These are phyloP conservation scores for Epinephelus malabaricus DNA, from an alignment of 2,797 vertebrate species.

Conservation along the genomic window DNA sequence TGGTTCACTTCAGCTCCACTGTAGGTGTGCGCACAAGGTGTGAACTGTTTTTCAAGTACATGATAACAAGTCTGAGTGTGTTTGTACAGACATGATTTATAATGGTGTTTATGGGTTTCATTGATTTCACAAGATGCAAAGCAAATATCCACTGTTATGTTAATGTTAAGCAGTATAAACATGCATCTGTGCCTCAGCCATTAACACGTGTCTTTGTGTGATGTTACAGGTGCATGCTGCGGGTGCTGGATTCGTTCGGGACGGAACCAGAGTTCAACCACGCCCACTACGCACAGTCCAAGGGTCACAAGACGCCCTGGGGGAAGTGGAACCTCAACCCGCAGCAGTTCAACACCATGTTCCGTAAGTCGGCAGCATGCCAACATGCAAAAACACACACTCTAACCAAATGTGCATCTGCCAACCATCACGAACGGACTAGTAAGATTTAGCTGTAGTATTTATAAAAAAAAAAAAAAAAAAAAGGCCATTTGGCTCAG, in stretches of 20 bases:
- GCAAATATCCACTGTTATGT: background rate
- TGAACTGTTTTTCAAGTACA: background rate
- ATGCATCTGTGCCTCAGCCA: background rate
- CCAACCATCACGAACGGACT: background rate
- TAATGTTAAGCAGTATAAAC: background rate
- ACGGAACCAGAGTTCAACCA: constrained; percentile 99
- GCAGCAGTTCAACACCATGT: constrained; percentile 99
- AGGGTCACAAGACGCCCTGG: constrained; percentile 99
- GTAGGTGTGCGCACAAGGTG: constrained; percentile 17
- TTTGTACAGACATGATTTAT: constrained; percentile 13
- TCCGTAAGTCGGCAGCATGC: constrained; percentile 90
- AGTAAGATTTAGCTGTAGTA: background rate
- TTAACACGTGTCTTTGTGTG: constrained; percentile 29
- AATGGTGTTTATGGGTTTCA: background rate
- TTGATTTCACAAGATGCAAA: constrained; percentile 17
- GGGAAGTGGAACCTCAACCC: constrained; percentile 99
- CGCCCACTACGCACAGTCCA: constrained; percentile 97
- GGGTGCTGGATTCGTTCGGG: constrained; percentile 97
- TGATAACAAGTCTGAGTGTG: background rate
- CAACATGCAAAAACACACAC: background rate
- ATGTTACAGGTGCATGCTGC: constrained; percentile 92
- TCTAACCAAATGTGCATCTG: background rate
- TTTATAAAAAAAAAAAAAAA: background rate
- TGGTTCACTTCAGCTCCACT: background rate
- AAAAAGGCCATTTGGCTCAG: background rate